Evolutionary conservation across 2,113 vertebrate species (phyloP), one percentile per base, ranked within the genome.

Genomic region (Tetraodon nigroviridis): DNA sequence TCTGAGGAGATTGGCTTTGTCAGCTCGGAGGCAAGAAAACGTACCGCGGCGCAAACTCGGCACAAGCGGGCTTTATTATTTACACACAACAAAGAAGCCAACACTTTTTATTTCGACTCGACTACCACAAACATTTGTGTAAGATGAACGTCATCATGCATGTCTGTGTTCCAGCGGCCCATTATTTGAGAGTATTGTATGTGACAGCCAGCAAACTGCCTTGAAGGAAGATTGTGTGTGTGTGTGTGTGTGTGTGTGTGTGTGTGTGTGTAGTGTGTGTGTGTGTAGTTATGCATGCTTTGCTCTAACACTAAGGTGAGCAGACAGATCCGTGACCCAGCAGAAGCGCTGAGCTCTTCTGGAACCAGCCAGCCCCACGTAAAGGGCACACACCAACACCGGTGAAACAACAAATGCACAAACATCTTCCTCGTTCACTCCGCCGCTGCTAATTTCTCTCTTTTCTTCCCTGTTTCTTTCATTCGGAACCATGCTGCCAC

Each of bases 61-160:
- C 65, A 61, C 67, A 65, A 54, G 42, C 49, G 3, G 16, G 51
- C 57, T 86, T 61, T 64, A 73, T 85, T 78, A 80, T 86, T 86
- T 55, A 87, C 29, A 20, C 49, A 51, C 55, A 67, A 77, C 55
- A 73, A 69, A 48, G 67, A 57, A 53, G 58, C 32, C 42, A 54
- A 24, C 52, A 15, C 44, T 19, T 14, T n/a, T 53, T 21, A 12
- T 21, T 14, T 45, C 32, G 5, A 27, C 24, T 27, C 24, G 24
- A 10, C 32, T 37, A 37, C 32, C 32, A 37, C 32, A 37, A 37
- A 37, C 32, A 37, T 11, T 12, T 37, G 32, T 8, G 32, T 45
- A 12, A 15, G 15, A 45, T 45, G 44, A 17, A 17, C 6, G 44
- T 45, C 17, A 17, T 1, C 7, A 40, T 44, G 42, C 14, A 51